A percentile compares a stretch with the other conserved stretches of the same genome.
phyloP scores from a whole-genome alignment of 64 coral and sea anemone species.

The Porites lutea region DNA sequence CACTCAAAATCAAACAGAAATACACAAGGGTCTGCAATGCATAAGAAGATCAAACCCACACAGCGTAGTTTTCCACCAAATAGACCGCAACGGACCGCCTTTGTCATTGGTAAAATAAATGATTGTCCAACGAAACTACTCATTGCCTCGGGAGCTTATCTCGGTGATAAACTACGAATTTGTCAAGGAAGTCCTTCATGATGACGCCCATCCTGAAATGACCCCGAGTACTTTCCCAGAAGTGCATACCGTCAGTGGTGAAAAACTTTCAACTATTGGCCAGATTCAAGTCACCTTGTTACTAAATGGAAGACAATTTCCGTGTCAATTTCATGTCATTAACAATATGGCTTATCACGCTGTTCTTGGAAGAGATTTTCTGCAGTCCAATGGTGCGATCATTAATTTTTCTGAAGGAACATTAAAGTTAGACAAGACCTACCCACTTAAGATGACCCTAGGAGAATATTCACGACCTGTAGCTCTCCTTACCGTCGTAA shows the following conservation, averaged over 20 bases:
- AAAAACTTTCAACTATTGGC: background rate
- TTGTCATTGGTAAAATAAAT: background rate
- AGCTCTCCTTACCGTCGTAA: no score
- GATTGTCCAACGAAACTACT: background rate
- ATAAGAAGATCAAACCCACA: background rate
- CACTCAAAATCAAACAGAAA: background rate
- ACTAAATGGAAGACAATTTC: slow-evolving; percentile 28
- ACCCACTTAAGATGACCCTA: no score
- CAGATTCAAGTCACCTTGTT: background rate
- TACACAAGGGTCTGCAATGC: background rate
- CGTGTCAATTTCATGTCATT: slow-evolving; percentile 16
- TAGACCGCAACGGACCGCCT: background rate
- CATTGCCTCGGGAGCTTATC: background rate
- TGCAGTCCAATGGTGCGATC: slow-evolving; percentile 10
- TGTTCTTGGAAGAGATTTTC: slow-evolving; percentile 67
- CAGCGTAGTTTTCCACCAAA: background rate
- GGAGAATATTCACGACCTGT: no score
- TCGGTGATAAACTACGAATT: background rate
- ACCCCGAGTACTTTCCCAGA: background rate
- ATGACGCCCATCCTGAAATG: no score
- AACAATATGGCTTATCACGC: slow-evolving; percentile 43
- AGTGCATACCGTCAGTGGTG: slow-evolving; percentile 29
- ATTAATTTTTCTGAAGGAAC: slow-evolving; percentile 8
- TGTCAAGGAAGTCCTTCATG: background rate
- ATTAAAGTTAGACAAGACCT: background rate